A percentile compares a stretch with the other conserved stretches of the same genome.
Conservation (phyloP, 1,140 invertebrate species). For the Hyles euphorbiae region DNA sequence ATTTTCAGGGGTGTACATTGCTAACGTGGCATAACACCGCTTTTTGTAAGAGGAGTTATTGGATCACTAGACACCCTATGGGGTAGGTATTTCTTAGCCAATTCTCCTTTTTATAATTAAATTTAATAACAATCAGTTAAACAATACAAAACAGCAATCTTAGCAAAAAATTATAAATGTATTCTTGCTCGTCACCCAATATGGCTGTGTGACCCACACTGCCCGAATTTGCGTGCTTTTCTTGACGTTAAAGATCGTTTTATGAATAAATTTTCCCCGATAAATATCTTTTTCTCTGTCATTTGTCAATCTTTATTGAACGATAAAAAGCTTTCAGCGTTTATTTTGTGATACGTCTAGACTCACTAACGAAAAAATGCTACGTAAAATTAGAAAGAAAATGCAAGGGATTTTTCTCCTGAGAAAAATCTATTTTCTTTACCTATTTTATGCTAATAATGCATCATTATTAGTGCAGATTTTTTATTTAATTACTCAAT, state of each 20-base stretch:
- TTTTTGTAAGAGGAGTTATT: too few species aligned
- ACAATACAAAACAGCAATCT: background rate
- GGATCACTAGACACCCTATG: too few species aligned
- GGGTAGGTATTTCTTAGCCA: too few species aligned
- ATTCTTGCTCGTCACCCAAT: background rate
- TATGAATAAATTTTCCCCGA: constrained; percentile 39
- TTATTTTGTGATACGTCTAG: constrained; percentile 9
- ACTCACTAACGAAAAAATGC: background rate
- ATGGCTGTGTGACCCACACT: constrained; percentile 24
- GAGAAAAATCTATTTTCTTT: too few species aligned
- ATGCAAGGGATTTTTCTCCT: background rate
- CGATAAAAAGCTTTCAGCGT: constrained; percentile 40
- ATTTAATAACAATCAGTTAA: background rate
- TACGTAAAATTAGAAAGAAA: background rate
- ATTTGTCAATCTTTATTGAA: constrained; percentile 60
- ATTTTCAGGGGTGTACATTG: too few species aligned
- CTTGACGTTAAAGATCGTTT: constrained; percentile 38
- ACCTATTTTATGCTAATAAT: too few species aligned
- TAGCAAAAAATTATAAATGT: background rate
- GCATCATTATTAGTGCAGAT: too few species aligned
- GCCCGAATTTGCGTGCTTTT: constrained; percentile 25
- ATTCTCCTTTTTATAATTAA: background rate
- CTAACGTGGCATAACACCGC: too few species aligned
- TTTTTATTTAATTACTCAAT: too few species aligned
- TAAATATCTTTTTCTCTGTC: constrained; percentile 48